phyloP scores from a whole-genome alignment of 2,888 invertebrate species.

The Leptinotarsa juncta region DNA sequence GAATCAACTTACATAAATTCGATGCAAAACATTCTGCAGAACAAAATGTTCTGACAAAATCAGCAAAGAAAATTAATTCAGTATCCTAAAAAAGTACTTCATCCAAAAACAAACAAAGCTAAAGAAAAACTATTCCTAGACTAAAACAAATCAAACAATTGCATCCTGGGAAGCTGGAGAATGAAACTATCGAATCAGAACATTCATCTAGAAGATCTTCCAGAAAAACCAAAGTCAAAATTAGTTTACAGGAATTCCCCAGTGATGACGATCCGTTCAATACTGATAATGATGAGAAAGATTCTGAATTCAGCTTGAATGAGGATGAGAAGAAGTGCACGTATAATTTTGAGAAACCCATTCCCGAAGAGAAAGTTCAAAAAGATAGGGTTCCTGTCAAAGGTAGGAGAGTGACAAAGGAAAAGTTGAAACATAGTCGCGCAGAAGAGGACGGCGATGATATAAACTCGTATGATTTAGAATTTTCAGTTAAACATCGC shows the following conservation, averaged over 20 bases:
- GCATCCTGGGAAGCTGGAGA: not conserved
- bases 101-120: slow-evolving; percentile 21
- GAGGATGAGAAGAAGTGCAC: slow-evolving; percentile 36
- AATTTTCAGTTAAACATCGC: slow-evolving; percentile 62
- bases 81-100: slow-evolving; percentile 1
- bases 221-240: slow-evolving; percentile 49
- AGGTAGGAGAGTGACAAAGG: slow-evolving; percentile 9
- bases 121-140: slow-evolving; percentile 20
- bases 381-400: slow-evolving; percentile 10
- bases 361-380: slow-evolving; percentile 16
- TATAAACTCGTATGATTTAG: slow-evolving; percentile 59
- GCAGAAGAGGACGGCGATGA: slow-evolving; percentile 48
- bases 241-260: slow-evolving; percentile 52
- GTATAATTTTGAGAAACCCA: slow-evolving; percentile 18
- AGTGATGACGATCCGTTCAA: slow-evolving; percentile 55
- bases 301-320: slow-evolving; percentile 54
- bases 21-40: not conserved
- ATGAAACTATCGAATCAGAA: slow-evolving; percentile 17
- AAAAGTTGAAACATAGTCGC: slow-evolving; percentile 40
- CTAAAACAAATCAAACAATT: slow-evolving; percentile 13
- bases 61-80: slow-evolving; percentile 13
- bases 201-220: slow-evolving; percentile 47
- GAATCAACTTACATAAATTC: not conserved
- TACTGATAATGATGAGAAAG: slow-evolving; percentile 54
- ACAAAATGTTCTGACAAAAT: slow-evolving; percentile 4